Conservation (phyloP, 2,113 vertebrate genomes). For the Corapipo altera region DNA sequence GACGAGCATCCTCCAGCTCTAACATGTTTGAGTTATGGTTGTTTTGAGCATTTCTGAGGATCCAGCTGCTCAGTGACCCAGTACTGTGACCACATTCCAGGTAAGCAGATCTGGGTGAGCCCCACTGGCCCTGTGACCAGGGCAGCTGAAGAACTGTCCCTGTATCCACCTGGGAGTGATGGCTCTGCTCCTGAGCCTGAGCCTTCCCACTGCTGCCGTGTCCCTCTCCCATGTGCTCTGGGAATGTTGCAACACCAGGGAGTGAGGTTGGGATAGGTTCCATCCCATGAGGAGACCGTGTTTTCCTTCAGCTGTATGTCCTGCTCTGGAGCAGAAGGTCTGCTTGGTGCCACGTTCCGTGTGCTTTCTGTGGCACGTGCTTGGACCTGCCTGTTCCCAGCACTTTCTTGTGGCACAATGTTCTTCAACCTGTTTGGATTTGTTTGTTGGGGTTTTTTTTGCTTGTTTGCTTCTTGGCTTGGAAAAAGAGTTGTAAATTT, state of each 20-base stretch:
- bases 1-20: not conserved
- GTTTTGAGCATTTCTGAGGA: not conserved
- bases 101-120: not conserved
- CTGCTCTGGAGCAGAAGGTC: not conserved
- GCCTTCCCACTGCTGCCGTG: not conserved
- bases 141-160: not conserved
- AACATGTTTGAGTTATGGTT: not conserved
- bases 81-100: not conserved
- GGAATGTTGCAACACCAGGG: not conserved
- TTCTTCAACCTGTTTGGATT: not conserved
- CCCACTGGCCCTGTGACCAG: not conserved
- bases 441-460: not conserved
- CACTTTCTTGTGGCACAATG: not conserved
- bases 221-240: not conserved
- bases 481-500: not conserved
- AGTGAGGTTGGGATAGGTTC: fast-evolving
- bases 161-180: not conserved
- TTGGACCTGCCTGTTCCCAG: not conserved
- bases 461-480: not conserved
- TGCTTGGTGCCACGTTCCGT: fast-evolving
- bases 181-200: not conserved
- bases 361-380: not conserved
- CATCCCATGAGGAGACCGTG: not conserved
- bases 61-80: not conserved
- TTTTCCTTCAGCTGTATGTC: not conserved